phyloP scores from a whole-genome alignment of 2,113 vertebrate species.

The Prionailurus bengalensis region DNA sequence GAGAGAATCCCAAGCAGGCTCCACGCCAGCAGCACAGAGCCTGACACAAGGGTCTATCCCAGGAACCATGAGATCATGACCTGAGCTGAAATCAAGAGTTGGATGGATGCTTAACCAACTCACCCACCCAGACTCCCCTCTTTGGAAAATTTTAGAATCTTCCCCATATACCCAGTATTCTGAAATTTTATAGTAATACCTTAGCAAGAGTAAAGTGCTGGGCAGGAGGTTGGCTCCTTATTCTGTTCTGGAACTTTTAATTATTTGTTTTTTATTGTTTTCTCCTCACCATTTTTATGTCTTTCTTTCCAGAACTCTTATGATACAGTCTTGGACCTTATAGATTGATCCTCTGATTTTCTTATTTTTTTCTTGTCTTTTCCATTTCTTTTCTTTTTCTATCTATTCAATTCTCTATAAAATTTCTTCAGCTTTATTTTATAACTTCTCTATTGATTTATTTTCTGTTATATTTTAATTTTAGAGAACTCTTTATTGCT shows the following conservation, averaged over 20 bases:
- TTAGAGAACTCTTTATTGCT: neutral
- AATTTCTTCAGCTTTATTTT: neutral
- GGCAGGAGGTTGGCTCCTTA: neutral
- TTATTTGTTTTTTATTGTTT: neutral
- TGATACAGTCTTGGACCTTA: neutral
- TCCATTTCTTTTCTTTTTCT: neutral
- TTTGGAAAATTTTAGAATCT: neutral
- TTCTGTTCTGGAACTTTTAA: conserved; percentile 25
- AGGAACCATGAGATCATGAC: no score
- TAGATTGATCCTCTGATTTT: conserved; percentile 1
- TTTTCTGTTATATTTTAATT: conserved; percentile 4
- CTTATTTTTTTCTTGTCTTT: neutral
- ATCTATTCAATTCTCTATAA: neutral
- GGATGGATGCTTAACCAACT: no score
- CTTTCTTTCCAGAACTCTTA: conserved; percentile 17
- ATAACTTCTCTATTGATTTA: neutral
- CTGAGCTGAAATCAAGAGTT: no score
- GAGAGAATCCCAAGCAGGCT: no score
- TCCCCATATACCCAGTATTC: neutral
- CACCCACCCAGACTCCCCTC: neutral
- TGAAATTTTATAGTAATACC: neutral
- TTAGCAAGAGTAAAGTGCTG: neutral
- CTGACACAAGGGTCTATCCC: no score
- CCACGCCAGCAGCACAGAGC: no score
- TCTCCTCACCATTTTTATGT: neutral